Percentiles rank a stretch among this genome's conserved stretches.
These are phyloP conservation scores for Lepus timidus DNA, from an alignment of 2,113 vertebrate species.

Conservation along the genomic window DNA sequence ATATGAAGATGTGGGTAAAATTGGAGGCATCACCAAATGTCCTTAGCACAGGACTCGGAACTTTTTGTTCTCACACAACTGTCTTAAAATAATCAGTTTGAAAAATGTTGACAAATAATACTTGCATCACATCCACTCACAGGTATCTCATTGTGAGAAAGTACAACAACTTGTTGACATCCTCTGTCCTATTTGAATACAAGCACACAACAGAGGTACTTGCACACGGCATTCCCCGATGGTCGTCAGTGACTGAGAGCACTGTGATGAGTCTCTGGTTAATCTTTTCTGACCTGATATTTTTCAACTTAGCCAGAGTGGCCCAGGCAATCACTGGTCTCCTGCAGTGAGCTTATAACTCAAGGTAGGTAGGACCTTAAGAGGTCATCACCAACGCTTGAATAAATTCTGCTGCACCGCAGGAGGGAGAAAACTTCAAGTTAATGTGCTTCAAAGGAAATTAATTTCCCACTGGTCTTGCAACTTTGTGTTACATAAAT, in stretches of 20 bases:
- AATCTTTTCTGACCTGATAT: neutral
- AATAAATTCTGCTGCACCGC: neutral
- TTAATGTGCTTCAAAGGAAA: conserved; percentile 49
- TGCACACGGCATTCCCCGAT: neutral
- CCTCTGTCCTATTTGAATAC: neutral
- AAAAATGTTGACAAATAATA: neutral
- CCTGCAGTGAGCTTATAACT: neutral
- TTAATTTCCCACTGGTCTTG: conserved; percentile 49
- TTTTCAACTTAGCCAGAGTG: conserved; percentile 5
- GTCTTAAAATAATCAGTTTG: neutral
- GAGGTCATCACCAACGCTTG: neutral
- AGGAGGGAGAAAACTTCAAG: neutral
- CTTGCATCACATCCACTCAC: too few relatives aligned
- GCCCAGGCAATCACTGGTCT: neutral
- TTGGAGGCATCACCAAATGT: too few relatives aligned
- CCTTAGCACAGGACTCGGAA: neutral
- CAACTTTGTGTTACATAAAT: conserved; percentile 53
- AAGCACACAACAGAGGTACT: too few relatives aligned
- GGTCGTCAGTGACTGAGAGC: neutral
- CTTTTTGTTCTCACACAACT: neutral
- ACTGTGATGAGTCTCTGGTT: neutral
- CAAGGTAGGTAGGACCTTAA: neutral
- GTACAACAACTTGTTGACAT: neutral
- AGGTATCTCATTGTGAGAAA: neutral
- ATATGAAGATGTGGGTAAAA: neutral